Base-by-base conservation (phyloP, 2,113 vertebrate species). In the Mustelus asterias region DNA sequence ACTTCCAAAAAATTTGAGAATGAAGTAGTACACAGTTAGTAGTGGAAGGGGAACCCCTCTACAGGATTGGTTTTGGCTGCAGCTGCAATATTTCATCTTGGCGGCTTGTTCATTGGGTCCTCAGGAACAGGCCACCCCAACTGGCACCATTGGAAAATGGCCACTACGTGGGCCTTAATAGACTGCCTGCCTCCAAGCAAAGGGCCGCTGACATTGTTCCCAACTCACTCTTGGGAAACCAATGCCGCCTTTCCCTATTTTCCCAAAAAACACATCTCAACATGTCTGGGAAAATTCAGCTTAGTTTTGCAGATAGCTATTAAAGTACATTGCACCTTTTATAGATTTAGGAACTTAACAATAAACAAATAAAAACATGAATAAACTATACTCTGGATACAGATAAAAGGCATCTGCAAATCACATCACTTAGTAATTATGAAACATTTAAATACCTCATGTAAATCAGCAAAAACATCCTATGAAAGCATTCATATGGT, bases 381-480 rank as follows among this genome's bases (percentile, higher is more conserved):
- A 70, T 41, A 48, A 48, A 95, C 48, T 95, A 76, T 54, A 72
- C 8, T 94, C 24, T 29, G 16, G 54, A 65, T 48, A 44, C 20
- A 48, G 13, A 54, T 76, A 76, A 67, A 69, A 44, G 6, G 41
- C 67, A 18, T 11, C 72, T 70, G 94, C 29, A 76, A 72, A 54
- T 72, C 60, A 92, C 58, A 69, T 13, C 22, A 18, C 44, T 1
- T 33, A 48, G 14, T 54, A 76, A 95, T 72, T 72, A 95, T 48
- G 69, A 76, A 95, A 95, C 67, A 41, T 44, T 95, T 95, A 76
- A 44, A 95, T 95, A 29, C 41, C 41, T 24, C 70, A 95, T 76
- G 44, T 2, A 76, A 95, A 95, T 95, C 63, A 69, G 26, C 65
- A 94, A 69, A 92, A 94, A 41, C 10, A 20, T 65, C n/a, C 7